Conservation (phyloP, 2,797 vertebrate species). For the Aeoliscus strigatus region DNA sequence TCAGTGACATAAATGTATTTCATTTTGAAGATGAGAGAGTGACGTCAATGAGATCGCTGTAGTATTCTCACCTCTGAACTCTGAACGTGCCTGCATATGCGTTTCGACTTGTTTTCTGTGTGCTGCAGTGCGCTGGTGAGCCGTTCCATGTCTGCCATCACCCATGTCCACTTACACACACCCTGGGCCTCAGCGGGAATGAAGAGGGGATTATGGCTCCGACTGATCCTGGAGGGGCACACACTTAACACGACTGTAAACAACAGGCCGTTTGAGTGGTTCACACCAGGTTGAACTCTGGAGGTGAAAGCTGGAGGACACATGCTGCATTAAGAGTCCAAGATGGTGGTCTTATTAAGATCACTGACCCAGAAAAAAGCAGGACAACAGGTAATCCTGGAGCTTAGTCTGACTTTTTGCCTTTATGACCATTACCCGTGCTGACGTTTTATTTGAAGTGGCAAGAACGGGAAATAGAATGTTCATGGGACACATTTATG, state of each 20-base stretch:
- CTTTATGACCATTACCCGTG: neutral
- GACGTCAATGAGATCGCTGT: no score
- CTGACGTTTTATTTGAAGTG: conserved; percentile 1
- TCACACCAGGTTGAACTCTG: conserved; percentile 47
- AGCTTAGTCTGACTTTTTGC: neutral
- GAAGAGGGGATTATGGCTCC: conserved; percentile 73
- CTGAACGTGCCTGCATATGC: neutral
- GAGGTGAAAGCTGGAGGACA: conserved; percentile 35
- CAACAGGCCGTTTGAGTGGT: conserved; percentile 62
- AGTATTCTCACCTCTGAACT: no score
- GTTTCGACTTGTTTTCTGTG: conserved; percentile 2
- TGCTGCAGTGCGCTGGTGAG: conserved; percentile 35
- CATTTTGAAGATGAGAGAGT: no score
- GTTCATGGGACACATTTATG: no score
- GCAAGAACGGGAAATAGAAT: no score
- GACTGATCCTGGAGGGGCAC: conserved; percentile 70
- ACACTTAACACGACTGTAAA: conserved; percentile 73
- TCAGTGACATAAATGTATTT: no score
- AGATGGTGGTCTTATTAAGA: conserved; percentile 1
- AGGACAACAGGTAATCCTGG: neutral
- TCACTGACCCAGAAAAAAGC: conserved; percentile 6
- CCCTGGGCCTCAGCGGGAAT: conserved; percentile 62
- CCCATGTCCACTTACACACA: conserved; percentile 70
- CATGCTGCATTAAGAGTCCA: conserved; percentile 2
- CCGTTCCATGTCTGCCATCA: conserved; percentile 69